A percentile compares a stretch with the other conserved stretches of the same genome.
Conservation (phyloP, 2,113 vertebrate species). For the Aphyosemion australe region DNA sequence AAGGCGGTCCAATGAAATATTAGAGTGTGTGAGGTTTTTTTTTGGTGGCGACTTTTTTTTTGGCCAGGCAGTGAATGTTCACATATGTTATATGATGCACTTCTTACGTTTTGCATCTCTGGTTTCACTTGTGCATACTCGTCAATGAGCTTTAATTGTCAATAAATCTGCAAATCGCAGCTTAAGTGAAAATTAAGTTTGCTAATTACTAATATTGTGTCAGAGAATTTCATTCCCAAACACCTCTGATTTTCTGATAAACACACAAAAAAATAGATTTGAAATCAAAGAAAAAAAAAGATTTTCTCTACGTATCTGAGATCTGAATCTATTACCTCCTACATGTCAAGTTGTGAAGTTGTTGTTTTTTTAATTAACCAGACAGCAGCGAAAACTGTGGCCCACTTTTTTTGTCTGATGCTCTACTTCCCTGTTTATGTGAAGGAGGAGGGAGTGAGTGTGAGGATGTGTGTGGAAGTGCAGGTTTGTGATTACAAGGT, state of each 20-base stretch:
- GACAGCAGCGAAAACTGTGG: constrained; percentile 41
- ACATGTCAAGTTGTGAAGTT: constrained; percentile 9
- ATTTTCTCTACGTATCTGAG: not conserved
- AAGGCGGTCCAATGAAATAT: no score
- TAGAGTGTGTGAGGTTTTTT: no score
- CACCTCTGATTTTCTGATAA: not conserved
- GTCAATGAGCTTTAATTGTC: no score
- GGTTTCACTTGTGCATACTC: no score
- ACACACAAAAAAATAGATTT: not conserved
- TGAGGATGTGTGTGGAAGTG: constrained; percentile 12
- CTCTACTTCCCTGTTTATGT: constrained; percentile 22
- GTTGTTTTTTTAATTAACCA: constrained; percentile 6
- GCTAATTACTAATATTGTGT: not conserved
- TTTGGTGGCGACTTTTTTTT: no score
- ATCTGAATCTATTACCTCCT: not conserved
- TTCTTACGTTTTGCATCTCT: no score
- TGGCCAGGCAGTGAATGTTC: no score
- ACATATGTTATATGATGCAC: no score
- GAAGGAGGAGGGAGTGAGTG: constrained; percentile 21
- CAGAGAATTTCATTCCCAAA: not conserved
- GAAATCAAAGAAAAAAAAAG: not conserved
- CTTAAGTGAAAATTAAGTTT: no score
- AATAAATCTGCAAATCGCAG: no score
- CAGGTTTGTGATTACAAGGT: constrained; percentile 52
- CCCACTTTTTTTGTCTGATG: constrained; percentile 34